These are phyloP conservation scores for Pecten maximus DNA, from an alignment of 2,888 invertebrate species.

Conservation along the genomic window DNA sequence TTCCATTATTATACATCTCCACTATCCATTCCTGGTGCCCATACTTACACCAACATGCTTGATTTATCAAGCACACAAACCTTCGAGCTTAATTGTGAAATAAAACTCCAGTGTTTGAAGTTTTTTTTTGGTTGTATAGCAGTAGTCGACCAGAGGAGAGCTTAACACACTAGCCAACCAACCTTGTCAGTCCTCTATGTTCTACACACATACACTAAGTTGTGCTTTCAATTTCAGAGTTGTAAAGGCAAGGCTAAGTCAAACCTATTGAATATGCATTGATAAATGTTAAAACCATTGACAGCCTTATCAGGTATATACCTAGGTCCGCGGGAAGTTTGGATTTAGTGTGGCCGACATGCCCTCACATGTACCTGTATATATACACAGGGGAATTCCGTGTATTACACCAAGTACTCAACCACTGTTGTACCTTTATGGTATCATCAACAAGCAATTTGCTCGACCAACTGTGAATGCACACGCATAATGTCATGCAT, in stretches of 20 bases:
- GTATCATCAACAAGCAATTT: not conserved
- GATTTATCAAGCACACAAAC: not conserved
- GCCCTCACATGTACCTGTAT: slow-evolving; percentile 58
- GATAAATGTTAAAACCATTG: slow-evolving; percentile 53
- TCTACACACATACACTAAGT: not conserved
- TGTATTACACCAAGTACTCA: slow-evolving; percentile 10
- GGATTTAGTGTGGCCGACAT: slow-evolving; percentile 57
- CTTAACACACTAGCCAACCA: not conserved
- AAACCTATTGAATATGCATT: slow-evolving; percentile 46
- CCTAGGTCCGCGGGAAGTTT: slow-evolving; percentile 64
- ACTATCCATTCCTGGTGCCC: slow-evolving; percentile 13
- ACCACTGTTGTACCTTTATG: not conserved
- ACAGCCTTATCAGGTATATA: slow-evolving; percentile 63
- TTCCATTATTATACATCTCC: not conserved
- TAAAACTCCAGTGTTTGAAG: not conserved
- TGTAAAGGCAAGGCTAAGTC: slow-evolving; percentile 39
- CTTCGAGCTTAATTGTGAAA: not conserved
- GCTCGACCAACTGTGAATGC: not conserved
- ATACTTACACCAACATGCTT: slow-evolving; percentile 10
- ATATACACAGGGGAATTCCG: slow-evolving; percentile 33
- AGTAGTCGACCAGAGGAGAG: not conserved
- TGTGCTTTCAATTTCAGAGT: slow-evolving; percentile 11
- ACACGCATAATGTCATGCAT: slow-evolving; percentile 16
- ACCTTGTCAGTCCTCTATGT: not conserved
- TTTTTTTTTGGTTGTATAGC: not conserved